phyloP scores from a whole-genome alignment of 1,140 invertebrate species.

The Apis laboriosa region DNA sequence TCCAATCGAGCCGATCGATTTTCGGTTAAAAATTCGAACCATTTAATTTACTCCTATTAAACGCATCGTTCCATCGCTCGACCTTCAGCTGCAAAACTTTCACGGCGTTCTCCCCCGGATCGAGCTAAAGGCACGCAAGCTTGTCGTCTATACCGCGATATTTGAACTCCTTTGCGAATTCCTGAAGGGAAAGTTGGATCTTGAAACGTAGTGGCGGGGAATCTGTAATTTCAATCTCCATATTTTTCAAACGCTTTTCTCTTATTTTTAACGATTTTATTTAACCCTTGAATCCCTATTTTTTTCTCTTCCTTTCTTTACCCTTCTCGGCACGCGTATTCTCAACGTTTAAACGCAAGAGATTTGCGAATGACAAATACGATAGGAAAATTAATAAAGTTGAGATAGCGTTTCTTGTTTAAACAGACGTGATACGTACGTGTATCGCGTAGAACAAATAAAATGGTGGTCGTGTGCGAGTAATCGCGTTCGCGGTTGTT shows the following conservation, averaged over 20 bases:
- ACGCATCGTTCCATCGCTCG: neutral
- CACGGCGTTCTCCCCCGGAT: neutral
- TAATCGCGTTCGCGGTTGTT: neutral
- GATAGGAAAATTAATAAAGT: neutral
- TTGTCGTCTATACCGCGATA: neutral
- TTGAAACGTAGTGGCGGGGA: too few species aligned
- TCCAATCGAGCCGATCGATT: neutral
- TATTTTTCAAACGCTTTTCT: neutral
- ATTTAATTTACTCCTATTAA: constrained; percentile 21
- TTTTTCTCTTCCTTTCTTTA: too few species aligned
- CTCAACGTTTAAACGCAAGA: neutral
- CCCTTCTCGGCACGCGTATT: too few species aligned
- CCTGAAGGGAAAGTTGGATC: neutral
- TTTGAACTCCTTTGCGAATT: constrained; percentile 22
- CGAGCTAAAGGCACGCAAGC: neutral
- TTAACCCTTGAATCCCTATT: neutral
- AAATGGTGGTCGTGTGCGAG: constrained; percentile 10
- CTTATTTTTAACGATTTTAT: neutral
- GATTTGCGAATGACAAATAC: neutral
- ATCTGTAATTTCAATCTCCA: constrained; percentile 5
- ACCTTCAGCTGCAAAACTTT: constrained; percentile 19
- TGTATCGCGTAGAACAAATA: neutral
- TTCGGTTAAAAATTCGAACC: constrained; percentile 12
- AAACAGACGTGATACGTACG: constrained; percentile 34
- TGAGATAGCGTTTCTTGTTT: neutral